A percentile compares a stretch with the other conserved stretches of the same genome.
These are phyloP conservation scores for Misgurnus anguillicaudatus DNA, from an alignment of 2,113 vertebrate genomes.

Conservation along the genomic window DNA sequence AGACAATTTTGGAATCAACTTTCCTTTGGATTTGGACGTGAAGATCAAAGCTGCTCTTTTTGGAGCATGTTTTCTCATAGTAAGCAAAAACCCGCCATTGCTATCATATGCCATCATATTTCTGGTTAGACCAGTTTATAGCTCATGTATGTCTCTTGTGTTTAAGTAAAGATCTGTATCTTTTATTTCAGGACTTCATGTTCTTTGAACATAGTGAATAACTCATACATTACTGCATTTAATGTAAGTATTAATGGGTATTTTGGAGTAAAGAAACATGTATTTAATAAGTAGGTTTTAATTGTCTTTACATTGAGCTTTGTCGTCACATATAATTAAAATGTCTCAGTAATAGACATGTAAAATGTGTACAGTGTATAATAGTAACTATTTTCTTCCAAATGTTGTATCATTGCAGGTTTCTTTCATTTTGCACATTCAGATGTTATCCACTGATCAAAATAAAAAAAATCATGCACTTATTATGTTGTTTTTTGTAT, in stretches of 20 bases:
- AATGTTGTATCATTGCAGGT: not conserved
- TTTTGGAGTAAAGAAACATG: not conserved
- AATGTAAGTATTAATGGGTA: not conserved
- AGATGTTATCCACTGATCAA: not conserved
- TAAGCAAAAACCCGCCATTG: slow-evolving; percentile 54
- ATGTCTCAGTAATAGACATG: no score
- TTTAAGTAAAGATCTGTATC: not conserved
- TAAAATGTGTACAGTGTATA: no score
- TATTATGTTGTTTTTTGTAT: not conserved
- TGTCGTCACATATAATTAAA: no score
- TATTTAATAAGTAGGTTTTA: no score
- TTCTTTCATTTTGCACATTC: not conserved
- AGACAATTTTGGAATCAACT: slow-evolving; percentile 73
- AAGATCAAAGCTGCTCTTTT: slow-evolving; percentile 75
- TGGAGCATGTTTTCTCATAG: slow-evolving; percentile 76
- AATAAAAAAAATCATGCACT: not conserved
- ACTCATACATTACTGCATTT: not conserved
- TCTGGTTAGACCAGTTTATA: not conserved
- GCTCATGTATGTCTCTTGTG: not conserved
- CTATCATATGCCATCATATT: not conserved
- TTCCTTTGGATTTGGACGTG: slow-evolving; percentile 73
- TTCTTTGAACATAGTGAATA: slow-evolving; percentile 45
- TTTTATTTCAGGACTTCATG: slow-evolving; percentile 50
- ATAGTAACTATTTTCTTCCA: not conserved
- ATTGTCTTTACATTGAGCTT: no score